These are phyloP conservation scores for Myotis daubentonii DNA, from an alignment of 2,797 vertebrate species.

Conservation along the genomic window DNA sequence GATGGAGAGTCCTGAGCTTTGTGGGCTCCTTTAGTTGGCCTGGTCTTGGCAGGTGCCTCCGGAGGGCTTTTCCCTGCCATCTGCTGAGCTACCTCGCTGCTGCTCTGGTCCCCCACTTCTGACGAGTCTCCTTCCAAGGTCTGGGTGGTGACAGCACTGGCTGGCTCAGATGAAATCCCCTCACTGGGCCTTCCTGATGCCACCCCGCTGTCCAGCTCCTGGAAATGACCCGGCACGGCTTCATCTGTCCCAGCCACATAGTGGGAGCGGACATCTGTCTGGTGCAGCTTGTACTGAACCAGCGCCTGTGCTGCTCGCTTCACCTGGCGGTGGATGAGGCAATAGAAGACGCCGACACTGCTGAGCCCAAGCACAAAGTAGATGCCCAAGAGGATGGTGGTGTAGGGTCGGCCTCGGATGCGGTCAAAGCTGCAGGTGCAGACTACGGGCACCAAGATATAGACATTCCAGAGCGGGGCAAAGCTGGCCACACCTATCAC, in stretches of 20 bases:
- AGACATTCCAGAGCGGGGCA: slow-evolving; percentile 90
- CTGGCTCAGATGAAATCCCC: slow-evolving; percentile 42
- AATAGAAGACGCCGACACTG: slow-evolving; percentile 91
- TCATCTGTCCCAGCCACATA: slow-evolving; percentile 55
- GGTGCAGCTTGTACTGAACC: slow-evolving; percentile 87
- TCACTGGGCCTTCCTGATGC: slow-evolving; percentile 78
- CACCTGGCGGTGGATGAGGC: slow-evolving; percentile 91
- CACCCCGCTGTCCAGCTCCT: slow-evolving; percentile 82
- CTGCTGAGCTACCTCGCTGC: neutral
- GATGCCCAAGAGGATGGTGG: slow-evolving; percentile 90
- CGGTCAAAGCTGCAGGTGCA: slow-evolving; percentile 96
- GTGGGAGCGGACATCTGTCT: slow-evolving; percentile 46
- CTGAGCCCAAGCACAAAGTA: slow-evolving; percentile 91
- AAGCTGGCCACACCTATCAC: slow-evolving; percentile 88
- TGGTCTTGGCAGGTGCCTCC: neutral
- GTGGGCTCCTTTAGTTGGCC: neutral
- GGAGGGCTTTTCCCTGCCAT: neutral
- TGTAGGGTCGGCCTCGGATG: slow-evolving; percentile 88
- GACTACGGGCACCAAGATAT: slow-evolving; percentile 89
- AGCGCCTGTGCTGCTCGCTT: slow-evolving; percentile 85
- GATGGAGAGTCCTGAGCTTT: slow-evolving; percentile 83
- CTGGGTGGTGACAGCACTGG: slow-evolving; percentile 60
- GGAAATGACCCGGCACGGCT: slow-evolving; percentile 22
- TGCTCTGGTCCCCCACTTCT: neutral
- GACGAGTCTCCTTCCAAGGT: slow-evolving; percentile 64